phyloP scores from a whole-genome alignment of 1,140 invertebrate genomes.

The Nylanderia fulva region DNA sequence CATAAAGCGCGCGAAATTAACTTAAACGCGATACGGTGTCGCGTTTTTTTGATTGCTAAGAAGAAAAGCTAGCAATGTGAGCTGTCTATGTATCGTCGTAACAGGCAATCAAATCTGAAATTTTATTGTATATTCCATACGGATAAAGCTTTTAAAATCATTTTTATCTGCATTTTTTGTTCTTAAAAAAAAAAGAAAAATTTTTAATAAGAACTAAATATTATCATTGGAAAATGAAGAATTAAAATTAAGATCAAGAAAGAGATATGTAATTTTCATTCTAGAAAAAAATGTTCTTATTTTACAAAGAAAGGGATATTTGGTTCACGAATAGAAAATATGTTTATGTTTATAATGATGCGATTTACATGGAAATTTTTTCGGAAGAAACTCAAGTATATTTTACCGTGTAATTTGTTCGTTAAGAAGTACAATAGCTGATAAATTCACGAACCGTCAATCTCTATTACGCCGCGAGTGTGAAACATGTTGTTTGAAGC shows the following conservation, averaged over 20 bases:
- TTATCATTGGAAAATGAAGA: neutral
- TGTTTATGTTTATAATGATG: neutral
- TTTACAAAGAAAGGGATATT: neutral
- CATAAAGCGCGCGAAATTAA: slow-evolving; percentile 16
- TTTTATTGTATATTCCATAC: slow-evolving; percentile 2
- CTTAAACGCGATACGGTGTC: slow-evolving; percentile 28
- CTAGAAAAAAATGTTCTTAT: neutral
- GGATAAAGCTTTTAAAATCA: neutral
- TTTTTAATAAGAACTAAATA: neutral
- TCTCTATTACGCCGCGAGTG: slow-evolving; percentile 16
- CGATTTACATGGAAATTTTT: slow-evolving; percentile 15
- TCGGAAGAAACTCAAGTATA: neutral
- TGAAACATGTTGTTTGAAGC: slow-evolving; percentile 25
- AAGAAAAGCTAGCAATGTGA: neutral
- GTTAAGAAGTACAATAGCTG: slow-evolving; percentile 21
- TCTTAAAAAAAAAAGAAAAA: too few relatives aligned
- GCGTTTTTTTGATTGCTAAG: slow-evolving; percentile 21
- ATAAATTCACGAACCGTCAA: neutral
- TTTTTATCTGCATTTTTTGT: neutral
- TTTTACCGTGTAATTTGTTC: neutral
- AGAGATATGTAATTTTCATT: neutral
- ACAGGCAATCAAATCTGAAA: neutral
- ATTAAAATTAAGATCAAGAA: neutral
- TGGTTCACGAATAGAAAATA: neutral
- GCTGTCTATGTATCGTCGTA: neutral